phyloP scores from a whole-genome alignment of 2,113 vertebrate species.

The Tetrao urogallus region DNA sequence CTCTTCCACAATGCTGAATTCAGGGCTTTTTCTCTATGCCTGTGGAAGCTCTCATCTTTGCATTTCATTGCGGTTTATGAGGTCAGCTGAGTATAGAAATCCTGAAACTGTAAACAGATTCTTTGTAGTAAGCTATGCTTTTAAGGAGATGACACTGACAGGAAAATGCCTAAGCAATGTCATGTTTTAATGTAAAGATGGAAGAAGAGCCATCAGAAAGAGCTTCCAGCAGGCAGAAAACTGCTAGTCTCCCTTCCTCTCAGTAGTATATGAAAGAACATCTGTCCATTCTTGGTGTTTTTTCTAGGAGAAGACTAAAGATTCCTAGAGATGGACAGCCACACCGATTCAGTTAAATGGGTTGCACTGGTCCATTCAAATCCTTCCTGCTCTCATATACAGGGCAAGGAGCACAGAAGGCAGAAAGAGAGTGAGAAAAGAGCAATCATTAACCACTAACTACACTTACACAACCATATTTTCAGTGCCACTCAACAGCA shows the following conservation, averaged over 20 bases:
- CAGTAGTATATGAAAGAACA: background rate
- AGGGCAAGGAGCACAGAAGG: background rate
- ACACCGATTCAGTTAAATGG: background rate
- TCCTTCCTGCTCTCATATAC: background rate
- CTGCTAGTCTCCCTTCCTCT: background rate
- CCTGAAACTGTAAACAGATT: background rate
- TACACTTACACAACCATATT: conserved; percentile 14
- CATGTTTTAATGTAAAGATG: background rate
- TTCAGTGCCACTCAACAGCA: conserved; percentile 12
- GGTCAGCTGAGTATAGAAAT: background rate
- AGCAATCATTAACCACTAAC: conserved; percentile 12
- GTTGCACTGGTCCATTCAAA: background rate
- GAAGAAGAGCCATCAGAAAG: background rate
- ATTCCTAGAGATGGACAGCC: background rate
- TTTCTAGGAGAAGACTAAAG: background rate
- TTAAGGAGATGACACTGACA: background rate
- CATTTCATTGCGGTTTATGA: background rate
- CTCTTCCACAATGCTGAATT: background rate
- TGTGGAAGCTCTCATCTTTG: background rate
- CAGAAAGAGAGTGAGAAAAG: background rate
- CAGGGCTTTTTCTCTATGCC: background rate
- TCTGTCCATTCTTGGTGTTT: background rate
- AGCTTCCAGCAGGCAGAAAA: background rate
- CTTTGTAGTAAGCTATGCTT: background rate
- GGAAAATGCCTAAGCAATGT: background rate